These are phyloP conservation scores for Iselma pallidipennis DNA, from an alignment of 2,888 invertebrate species.

Conservation along the genomic window DNA sequence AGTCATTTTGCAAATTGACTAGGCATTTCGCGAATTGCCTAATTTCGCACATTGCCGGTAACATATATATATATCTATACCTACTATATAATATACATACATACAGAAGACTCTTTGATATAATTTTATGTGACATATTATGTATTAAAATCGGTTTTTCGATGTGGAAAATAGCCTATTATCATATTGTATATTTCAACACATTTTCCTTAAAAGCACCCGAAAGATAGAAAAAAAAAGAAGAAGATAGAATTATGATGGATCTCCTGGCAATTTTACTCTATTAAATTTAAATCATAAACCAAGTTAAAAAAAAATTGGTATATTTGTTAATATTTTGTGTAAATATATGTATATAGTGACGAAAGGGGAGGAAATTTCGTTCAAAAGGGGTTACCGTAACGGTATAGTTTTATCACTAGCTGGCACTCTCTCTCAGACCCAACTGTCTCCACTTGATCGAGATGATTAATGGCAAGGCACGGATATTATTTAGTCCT, in stretches of 20 bases:
- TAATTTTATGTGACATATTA: conserved; percentile 58
- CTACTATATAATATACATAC: conserved; percentile 32
- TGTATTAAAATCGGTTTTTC: conserved; percentile 58
- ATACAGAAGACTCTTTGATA: conserved; percentile 38
- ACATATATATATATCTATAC: too few species aligned
- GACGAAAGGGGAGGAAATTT: too few species aligned
- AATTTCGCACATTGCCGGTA: too few species aligned
- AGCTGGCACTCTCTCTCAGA: conserved; percentile 40
- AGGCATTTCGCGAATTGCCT: too few species aligned
- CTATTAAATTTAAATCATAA: too few species aligned
- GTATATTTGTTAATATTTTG: too few species aligned
- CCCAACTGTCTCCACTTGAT: conserved; percentile 46
- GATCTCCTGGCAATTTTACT: conserved; percentile 36
- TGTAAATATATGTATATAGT: too few species aligned
- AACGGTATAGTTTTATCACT: conserved; percentile 40
- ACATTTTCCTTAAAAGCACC: conserved; percentile 37
- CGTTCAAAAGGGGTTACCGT: conserved; percentile 13
- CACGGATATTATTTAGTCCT: conserved; percentile 47
- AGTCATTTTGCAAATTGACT: too few species aligned
- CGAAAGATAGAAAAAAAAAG: not conserved
- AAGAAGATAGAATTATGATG: conserved; percentile 40
- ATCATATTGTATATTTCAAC: conserved; percentile 49
- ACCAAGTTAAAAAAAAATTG: too few species aligned
- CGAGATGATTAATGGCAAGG: conserved; percentile 51
- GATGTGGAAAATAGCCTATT: conserved; percentile 57